Evolutionary conservation across 2,113 vertebrate genomes (phyloP).

Genomic region (Paedocypris sp.): DNA sequence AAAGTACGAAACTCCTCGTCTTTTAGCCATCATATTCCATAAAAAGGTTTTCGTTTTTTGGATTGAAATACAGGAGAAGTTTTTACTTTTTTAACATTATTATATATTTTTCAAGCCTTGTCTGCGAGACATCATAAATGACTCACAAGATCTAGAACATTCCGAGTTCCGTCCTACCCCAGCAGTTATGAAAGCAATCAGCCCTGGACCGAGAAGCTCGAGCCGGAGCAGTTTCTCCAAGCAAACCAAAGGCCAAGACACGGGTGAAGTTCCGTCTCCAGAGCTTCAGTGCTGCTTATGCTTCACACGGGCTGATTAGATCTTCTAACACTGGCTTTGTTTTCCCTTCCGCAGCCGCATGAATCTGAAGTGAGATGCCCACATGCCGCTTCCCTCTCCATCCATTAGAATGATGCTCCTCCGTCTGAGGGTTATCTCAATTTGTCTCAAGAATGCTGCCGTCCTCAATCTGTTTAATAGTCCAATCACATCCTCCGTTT

Average conservation of each 20-base stretch:
- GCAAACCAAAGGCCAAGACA: constrained; percentile 25
- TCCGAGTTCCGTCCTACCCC: constrained; percentile 41
- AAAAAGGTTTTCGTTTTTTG: too few species aligned
- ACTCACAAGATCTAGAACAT: constrained; percentile 24
- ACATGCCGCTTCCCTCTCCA: constrained; percentile 31
- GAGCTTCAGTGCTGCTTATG: not conserved
- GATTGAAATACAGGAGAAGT: too few species aligned
- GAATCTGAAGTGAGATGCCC: constrained; percentile 42
- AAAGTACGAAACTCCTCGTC: too few species aligned
- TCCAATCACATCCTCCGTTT: not conserved
- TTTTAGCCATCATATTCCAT: too few species aligned
- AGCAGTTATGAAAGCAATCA: constrained; percentile 42
- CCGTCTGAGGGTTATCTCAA: constrained; percentile 30
- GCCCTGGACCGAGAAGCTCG: constrained; percentile 39
- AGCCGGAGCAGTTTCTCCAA: constrained; percentile 39
- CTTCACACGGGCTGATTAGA: constrained; percentile 3
- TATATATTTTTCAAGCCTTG: too few species aligned
- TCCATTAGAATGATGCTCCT: constrained; percentile 42
- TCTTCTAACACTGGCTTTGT: constrained; percentile 19
- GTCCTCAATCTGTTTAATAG: not conserved
- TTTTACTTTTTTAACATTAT: too few species aligned
- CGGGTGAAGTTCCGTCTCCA: too few species aligned
- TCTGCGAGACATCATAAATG: too few species aligned
- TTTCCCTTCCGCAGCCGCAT: constrained; percentile 17
- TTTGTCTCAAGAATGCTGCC: constrained; percentile 39